Conservation (phyloP, 2,888 invertebrate genomes). For the Eurytoma californica region DNA sequence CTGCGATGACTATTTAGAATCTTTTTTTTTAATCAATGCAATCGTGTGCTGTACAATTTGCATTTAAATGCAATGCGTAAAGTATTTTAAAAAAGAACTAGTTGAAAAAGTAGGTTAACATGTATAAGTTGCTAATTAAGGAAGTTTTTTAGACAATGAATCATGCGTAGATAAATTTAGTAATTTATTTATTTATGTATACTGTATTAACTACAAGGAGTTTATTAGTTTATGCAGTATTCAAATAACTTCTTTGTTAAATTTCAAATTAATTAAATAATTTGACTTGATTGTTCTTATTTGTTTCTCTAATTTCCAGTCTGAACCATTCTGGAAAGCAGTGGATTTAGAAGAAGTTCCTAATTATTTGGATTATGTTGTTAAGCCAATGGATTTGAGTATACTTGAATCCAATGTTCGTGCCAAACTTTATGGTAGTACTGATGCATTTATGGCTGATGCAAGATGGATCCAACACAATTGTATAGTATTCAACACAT, state of each 20-base stretch:
- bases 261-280: neutral
- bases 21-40: too few relatives aligned
- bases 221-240: neutral
- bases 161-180: too few relatives aligned
- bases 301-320: constrained; percentile 75
- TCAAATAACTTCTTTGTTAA: neutral
- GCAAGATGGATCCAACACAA: constrained; percentile 96
- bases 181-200: too few relatives aligned
- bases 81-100: too few relatives aligned
- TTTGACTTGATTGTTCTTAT: constrained; percentile 7
- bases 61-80: too few relatives aligned
- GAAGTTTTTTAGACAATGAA: too few relatives aligned
- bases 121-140: too few relatives aligned
- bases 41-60: too few relatives aligned
- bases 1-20: neutral
- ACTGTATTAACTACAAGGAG: too few relatives aligned
- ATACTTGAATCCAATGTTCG: constrained; percentile 86
- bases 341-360: constrained; percentile 84
- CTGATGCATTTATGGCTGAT: constrained; percentile 92
- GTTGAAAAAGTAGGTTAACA: too few relatives aligned
- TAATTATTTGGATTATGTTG: constrained; percentile 87
- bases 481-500: constrained; percentile 91
- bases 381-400: constrained; percentile 90
- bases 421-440: constrained; percentile 86
- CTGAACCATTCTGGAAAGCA: constrained; percentile 86